Conservation (phyloP, 2,888 invertebrate genomes). For the Molorchus minor region DNA sequence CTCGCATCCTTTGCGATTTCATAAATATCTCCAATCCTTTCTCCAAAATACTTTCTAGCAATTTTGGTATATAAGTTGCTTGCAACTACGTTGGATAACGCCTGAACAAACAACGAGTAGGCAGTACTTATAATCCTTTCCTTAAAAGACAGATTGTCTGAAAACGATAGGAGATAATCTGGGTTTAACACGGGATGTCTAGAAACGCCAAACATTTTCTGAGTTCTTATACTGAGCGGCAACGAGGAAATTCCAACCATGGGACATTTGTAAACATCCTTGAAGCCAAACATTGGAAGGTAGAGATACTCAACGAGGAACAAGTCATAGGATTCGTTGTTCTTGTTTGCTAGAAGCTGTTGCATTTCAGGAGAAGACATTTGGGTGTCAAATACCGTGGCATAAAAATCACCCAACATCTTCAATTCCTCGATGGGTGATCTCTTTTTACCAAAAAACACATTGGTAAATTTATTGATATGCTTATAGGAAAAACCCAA, state of each 20-base stretch:
- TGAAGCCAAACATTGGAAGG: slow-evolving; percentile 51
- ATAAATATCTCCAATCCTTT: slow-evolving; percentile 36
- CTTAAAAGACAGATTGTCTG: slow-evolving; percentile 46
- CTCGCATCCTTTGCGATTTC: slow-evolving; percentile 47
- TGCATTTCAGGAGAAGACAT: slow-evolving; percentile 47
- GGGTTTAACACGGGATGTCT: slow-evolving; percentile 56
- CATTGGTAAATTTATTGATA: not conserved
- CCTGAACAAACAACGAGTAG: slow-evolving; percentile 32
- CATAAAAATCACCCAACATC: slow-evolving; percentile 31
- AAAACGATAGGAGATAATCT: slow-evolving; percentile 48
- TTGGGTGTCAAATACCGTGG: slow-evolving; percentile 34
- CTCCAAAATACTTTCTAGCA: slow-evolving; percentile 42
- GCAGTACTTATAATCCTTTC: slow-evolving; percentile 48
- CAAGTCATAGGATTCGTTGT: slow-evolving; percentile 51
- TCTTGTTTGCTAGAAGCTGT: slow-evolving; percentile 48
- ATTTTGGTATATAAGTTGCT: slow-evolving; percentile 38
- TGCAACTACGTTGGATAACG: slow-evolving; percentile 10
- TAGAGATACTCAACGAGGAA: slow-evolving; percentile 52
- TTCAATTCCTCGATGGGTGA: slow-evolving; percentile 34
- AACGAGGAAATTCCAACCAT: slow-evolving; percentile 55
- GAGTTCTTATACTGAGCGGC: slow-evolving; percentile 42
- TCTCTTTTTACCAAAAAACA: not conserved
- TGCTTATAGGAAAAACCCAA: slow-evolving; percentile 55
- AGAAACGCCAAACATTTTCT: slow-evolving; percentile 53
- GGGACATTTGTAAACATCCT: slow-evolving; percentile 55